Evolutionary conservation across 2,888 invertebrate species (phyloP), one percentile per base, ranked within the genome.

Genomic region (Drosophila formosana): DNA sequence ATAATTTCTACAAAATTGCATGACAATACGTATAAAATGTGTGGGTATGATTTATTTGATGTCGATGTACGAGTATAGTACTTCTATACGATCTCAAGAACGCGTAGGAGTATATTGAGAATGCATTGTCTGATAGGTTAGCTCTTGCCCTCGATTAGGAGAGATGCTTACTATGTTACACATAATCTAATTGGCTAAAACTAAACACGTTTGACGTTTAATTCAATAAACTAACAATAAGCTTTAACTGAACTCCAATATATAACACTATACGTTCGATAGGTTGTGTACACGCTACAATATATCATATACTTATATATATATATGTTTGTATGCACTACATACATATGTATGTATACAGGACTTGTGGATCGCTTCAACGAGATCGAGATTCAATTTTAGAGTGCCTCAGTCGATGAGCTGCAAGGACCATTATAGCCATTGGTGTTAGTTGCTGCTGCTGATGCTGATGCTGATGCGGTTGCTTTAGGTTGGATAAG

Each of bases 321-420:
- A 53, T 32, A 47, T 9, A 58, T 46, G 28, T 45, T 34, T 3
- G 25, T 32, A 58, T 32, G 8, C 34, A 41, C 13, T 30, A 30
- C 18, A 18, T 30, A 30, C 18, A 18, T 18, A 18, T 18, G 18
- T 51, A 46, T 37, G 53, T 43, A 13, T 28, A 66, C 67, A 66
- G 37, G 23, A 39, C 63, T 68, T 63, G 55, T n/a, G 41, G 51
- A 53, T 62, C 45, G 55, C 53, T 55, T 45, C n/a, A 8, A 37
- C 34, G 41, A 43, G 55, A 45, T 56, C 51, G 34, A 9, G 41
- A 39, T 55, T 50, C n/a, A 8, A 11, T 26, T 63, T 88, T 83
- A 89, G 70, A 91, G 89, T 91, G 93, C 75, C 93, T 93, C 75
- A 94, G 93, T 76, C 94, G 94, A 85, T 92, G 94, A 52, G 95